Conservation (phyloP, 2,888 invertebrate species). For the Caenorhabditis afra region DNA sequence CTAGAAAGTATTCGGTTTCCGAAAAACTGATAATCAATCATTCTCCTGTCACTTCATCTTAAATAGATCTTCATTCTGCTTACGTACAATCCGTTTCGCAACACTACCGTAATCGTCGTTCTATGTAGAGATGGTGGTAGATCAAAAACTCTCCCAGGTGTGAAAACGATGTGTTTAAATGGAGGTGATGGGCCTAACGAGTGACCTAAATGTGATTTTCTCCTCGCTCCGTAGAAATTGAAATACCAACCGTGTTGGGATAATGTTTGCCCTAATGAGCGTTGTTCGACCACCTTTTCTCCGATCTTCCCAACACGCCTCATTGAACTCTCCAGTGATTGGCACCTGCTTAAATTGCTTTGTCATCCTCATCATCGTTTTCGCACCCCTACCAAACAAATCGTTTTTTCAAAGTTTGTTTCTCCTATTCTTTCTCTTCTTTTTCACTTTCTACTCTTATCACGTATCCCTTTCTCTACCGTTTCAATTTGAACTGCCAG, state of each 20-base stretch:
- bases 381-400: no score
- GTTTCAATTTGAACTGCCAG: slow-evolving; percentile 1
- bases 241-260: slow-evolving; percentile 55
- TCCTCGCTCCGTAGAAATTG: slow-evolving; percentile 14
- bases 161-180: slow-evolving; percentile 42
- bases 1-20: not conserved
- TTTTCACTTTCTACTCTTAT: not conserved
- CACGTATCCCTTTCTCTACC: slow-evolving; percentile 11
- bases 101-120: no score
- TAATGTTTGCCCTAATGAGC: slow-evolving; percentile 60
- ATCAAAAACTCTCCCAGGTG: slow-evolving; percentile 17
- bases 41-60: no score
- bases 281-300: slow-evolving; percentile 33
- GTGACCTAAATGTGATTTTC: slow-evolving; percentile 46
- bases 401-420: not conserved
- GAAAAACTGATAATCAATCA: no score
- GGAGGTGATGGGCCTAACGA: slow-evolving; percentile 34
- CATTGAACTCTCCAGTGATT: slow-evolving; percentile 46
- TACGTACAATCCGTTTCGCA: no score
- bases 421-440: not conserved
- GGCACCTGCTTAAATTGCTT: slow-evolving; percentile 60
- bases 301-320: slow-evolving; percentile 56
- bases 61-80: no score
- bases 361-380: slow-evolving; percentile 32
- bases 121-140: slow-evolving; percentile 5